phyloP scores from a whole-genome alignment of 2,797 vertebrate genomes.

The Gouania willdenowi region DNA sequence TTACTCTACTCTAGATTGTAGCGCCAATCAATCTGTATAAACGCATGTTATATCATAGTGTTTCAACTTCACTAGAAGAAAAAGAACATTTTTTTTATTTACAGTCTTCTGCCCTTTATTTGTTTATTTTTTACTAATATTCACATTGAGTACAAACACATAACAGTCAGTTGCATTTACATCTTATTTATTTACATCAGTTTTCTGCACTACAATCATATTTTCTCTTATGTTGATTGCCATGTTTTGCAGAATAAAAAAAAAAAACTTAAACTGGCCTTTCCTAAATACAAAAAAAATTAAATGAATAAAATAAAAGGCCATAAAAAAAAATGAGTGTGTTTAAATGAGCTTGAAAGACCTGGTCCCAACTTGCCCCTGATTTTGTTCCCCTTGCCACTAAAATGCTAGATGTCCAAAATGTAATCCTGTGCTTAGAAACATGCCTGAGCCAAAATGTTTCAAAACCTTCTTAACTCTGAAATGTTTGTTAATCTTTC shows the following conservation, averaged over 20 bases:
- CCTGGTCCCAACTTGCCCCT: constrained; percentile 25
- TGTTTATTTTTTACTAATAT: not conserved
- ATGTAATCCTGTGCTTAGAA: constrained; percentile 20
- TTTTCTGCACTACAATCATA: too few relatives aligned
- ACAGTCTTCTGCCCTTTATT: too few relatives aligned
- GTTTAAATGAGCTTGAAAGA: constrained; percentile 25
- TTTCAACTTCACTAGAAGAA: not conserved
- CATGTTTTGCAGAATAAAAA: too few relatives aligned
- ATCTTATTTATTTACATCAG: too few relatives aligned
- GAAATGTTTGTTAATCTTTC: not conserved
- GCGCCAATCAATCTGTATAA: too few relatives aligned
- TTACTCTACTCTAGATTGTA: too few relatives aligned
- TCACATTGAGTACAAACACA: too few relatives aligned
- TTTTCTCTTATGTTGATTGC: too few relatives aligned
- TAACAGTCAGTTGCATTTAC: too few relatives aligned
- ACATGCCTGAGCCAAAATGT: constrained; percentile 3
- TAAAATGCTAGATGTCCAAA: constrained; percentile 4
- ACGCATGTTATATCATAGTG: not conserved
- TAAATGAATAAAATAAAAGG: too few relatives aligned
- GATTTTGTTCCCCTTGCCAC: constrained; percentile 4
- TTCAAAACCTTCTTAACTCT: constrained; percentile 4
- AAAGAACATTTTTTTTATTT: not conserved
- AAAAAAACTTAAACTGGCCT: too few relatives aligned
- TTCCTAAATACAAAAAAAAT: too few relatives aligned
- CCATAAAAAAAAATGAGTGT: constrained; percentile 3